phyloP scores from a whole-genome alignment of 2,888 invertebrate species.

The Meghimatium bilineatum region DNA sequence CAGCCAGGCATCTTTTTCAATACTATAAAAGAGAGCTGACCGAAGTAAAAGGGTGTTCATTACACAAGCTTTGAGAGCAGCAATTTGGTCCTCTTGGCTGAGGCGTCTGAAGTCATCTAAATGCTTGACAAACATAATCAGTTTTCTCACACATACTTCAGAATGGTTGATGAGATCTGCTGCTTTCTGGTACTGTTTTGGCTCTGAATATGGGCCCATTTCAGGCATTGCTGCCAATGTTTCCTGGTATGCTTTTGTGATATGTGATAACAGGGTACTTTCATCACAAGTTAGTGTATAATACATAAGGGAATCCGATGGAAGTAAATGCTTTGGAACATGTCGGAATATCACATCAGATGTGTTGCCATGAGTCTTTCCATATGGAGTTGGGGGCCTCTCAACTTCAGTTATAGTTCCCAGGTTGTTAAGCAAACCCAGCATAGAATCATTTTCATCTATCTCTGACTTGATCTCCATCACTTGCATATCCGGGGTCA shows the following conservation, averaged over 20 bases:
- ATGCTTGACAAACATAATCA: conserved; percentile 82
- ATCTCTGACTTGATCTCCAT: conserved; percentile 57
- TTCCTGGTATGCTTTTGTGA: conserved; percentile 61
- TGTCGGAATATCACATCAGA: conserved; percentile 47
- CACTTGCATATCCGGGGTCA: neutral
- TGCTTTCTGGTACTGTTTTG: conserved; percentile 59
- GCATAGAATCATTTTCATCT: conserved; percentile 51
- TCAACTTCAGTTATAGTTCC: conserved; percentile 26
- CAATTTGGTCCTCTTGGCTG: conserved; percentile 95
- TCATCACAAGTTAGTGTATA: conserved; percentile 59
- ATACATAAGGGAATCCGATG: conserved; percentile 59
- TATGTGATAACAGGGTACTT: conserved; percentile 56
- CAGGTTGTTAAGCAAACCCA: neutral
- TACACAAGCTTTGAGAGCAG: conserved; percentile 86
- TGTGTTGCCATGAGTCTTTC: conserved; percentile 21
- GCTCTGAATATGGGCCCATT: conserved; percentile 52
- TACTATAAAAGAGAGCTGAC: conserved; percentile 94
- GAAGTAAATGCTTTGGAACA: conserved; percentile 50
- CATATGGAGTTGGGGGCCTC: conserved; percentile 43
- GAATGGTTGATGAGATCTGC: conserved; percentile 83
- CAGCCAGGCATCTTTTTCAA: conserved; percentile 92
- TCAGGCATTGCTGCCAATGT: conserved; percentile 62
- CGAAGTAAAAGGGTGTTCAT: conserved; percentile 85
- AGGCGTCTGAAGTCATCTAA: conserved; percentile 90
- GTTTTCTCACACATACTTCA: conserved; percentile 91